Percentiles rank a stretch among this genome's conserved stretches.
Conservation (phyloP, 2,888 invertebrate species). For the Pogonocherus hispidulus region DNA sequence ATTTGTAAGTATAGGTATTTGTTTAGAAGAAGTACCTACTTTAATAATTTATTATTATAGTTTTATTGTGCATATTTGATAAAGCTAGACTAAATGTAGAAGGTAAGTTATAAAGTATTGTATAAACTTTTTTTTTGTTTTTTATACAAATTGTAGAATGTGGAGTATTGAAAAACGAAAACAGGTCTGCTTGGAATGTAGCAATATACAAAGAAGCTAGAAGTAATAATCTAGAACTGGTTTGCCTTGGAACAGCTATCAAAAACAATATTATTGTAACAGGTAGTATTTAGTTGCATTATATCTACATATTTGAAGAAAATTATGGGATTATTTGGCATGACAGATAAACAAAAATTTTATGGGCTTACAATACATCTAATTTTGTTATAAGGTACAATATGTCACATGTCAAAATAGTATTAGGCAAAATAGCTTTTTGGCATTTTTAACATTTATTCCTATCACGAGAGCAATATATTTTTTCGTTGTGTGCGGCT, state of each 20-base stretch:
- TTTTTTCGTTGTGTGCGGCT: no score
- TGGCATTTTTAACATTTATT: no score
- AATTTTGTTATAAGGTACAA: no score
- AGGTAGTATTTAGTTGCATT: background rate
- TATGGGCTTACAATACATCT: no score
- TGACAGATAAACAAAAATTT: no score
- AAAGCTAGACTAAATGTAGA: background rate
- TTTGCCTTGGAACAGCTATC: conserved; percentile 4
- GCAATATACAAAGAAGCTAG: background rate
- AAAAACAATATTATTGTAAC: background rate
- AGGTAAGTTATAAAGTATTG: background rate
- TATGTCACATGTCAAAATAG: no score
- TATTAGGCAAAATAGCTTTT: no score
- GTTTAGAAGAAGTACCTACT: no score
- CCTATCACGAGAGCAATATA: no score
- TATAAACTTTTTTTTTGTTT: background rate
- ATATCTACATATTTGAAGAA: no score
- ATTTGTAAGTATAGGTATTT: conserved; percentile 11
- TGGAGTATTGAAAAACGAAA: conserved; percentile 1
- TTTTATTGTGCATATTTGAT: background rate
- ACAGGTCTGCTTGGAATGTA: background rate
- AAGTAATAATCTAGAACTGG: background rate
- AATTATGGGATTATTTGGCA: no score
- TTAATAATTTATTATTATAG: background rate
- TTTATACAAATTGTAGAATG: background rate